Conservation (phyloP, 1,140 invertebrate genomes). For the Bombus superbus region DNA sequence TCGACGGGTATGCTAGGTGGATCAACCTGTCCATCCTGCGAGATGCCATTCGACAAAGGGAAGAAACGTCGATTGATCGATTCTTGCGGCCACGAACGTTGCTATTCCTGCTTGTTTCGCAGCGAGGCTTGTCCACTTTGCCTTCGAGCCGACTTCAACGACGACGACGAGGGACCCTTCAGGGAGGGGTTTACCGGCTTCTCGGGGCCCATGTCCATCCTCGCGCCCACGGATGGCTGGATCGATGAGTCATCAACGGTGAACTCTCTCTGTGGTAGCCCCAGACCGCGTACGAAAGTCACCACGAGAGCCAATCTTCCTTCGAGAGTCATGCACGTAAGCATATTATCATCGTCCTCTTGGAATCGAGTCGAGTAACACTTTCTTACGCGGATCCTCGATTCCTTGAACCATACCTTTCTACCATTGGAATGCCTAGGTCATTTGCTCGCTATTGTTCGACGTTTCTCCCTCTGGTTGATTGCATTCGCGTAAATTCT, state of each 20-base stretch:
- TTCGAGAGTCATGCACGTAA: slow-evolving; percentile 67
- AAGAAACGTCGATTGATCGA: slow-evolving; percentile 97
- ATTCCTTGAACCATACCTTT: background rate
- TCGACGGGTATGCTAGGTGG: slow-evolving; percentile 86
- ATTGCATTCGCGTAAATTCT: background rate
- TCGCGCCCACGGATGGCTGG: slow-evolving; percentile 72
- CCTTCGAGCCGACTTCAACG: slow-evolving; percentile 67
- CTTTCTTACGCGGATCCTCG: background rate
- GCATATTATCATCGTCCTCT: slow-evolving; percentile 27
- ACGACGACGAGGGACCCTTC: slow-evolving; percentile 62
- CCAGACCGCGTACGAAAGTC: slow-evolving; percentile 73
- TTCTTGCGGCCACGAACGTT: slow-evolving; percentile 96
- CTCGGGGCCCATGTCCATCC: slow-evolving; percentile 66
- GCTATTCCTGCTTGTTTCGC: slow-evolving; percentile 96
- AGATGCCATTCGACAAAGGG: slow-evolving; percentile 97
- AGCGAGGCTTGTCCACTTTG: slow-evolving; percentile 96
- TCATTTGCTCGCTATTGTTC: slow-evolving; percentile 30
- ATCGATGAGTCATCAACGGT: slow-evolving; percentile 77
- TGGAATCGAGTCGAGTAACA: background rate
- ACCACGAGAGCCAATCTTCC: slow-evolving; percentile 64
- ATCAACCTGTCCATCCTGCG: slow-evolving; percentile 90
- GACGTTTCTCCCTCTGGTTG: background rate
- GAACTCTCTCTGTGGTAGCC: slow-evolving; percentile 80
- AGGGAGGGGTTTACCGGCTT: slow-evolving; percentile 55
- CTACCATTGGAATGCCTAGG: slow-evolving; percentile 14